A percentile compares a stretch with the other conserved stretches of the same genome.
phyloP scores from a whole-genome alignment of 2,797 vertebrate species.

The Selene dorsalis region DNA sequence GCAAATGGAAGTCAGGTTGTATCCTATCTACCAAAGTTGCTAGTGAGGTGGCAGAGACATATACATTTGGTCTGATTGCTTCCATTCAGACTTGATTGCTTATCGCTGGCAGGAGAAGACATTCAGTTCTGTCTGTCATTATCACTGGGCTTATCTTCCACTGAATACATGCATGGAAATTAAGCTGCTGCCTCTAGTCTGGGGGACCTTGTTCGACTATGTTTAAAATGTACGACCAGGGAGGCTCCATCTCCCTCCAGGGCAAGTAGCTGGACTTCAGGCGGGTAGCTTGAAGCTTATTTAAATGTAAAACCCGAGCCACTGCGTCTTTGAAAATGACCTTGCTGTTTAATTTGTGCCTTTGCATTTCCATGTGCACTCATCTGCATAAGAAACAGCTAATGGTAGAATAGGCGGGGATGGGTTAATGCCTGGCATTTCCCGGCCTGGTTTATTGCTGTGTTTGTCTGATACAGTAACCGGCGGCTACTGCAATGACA shows the following conservation, averaged over 20 bases:
- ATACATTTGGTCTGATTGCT: not conserved
- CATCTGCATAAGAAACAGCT: slow-evolving; percentile 39
- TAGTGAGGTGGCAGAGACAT: not conserved
- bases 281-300: slow-evolving; percentile 27
- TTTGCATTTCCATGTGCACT: slow-evolving; percentile 18
- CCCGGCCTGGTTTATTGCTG: slow-evolving; percentile 14
- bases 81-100: not conserved
- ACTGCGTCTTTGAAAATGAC: slow-evolving; percentile 20
- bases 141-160: slow-evolving; percentile 15
- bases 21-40: not conserved
- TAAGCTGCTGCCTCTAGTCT: slow-evolving; percentile 8
- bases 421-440: slow-evolving; percentile 21
- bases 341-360: slow-evolving; percentile 42
- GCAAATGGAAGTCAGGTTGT: not conserved
- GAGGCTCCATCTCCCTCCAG: slow-evolving; percentile 1
- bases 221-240: slow-evolving; percentile 4
- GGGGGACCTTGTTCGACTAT: slow-evolving; percentile 6
- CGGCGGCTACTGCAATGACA: slow-evolving; percentile 46
- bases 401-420: slow-evolving; percentile 3
- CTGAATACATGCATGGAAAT: slow-evolving; percentile 12
- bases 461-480: slow-evolving; percentile 39
- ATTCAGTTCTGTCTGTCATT: slow-evolving; percentile 1
- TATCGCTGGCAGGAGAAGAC: not conserved
- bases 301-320: slow-evolving; percentile 50
- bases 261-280: slow-evolving; percentile 17